Evolutionary conservation across 1,140 invertebrate species (phyloP).

Genomic region (Trichomalopsis sarcophagae): DNA sequence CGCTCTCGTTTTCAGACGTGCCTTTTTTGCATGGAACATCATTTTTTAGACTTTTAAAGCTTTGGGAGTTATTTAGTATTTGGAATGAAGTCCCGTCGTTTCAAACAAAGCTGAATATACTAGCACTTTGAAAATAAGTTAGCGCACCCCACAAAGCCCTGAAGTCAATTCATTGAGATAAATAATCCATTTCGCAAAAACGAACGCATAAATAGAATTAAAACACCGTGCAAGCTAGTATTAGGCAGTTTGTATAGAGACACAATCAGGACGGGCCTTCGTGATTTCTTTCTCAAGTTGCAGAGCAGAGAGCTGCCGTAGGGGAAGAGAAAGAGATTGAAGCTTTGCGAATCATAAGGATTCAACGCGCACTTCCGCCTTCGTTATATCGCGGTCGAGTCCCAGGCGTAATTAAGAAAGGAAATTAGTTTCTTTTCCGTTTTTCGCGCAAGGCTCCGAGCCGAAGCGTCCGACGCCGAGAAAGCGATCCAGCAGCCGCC

Average conservation of each 20-base stretch:
- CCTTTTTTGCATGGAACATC: too few relatives aligned
- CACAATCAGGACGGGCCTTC: neutral
- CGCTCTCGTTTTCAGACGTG: too few relatives aligned
- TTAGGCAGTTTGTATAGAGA: neutral
- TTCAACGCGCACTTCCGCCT: slow-evolving; percentile 46
- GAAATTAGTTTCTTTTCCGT: slow-evolving; percentile 60
- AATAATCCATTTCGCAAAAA: too few relatives aligned
- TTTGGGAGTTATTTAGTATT: too few relatives aligned
- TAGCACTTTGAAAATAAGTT: too few relatives aligned
- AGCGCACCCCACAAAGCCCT: too few relatives aligned
- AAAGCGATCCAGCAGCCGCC: neutral
- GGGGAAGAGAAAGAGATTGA: neutral
- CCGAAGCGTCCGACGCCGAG: neutral
- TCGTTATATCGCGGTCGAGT: slow-evolving; percentile 45
- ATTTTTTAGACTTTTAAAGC: too few relatives aligned
- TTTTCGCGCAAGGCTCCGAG: slow-evolving; percentile 49
- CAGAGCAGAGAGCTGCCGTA: neutral
- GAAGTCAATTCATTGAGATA: too few relatives aligned
- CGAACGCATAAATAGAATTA: too few relatives aligned
- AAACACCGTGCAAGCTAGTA: neutral
- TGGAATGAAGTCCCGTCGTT: too few relatives aligned
- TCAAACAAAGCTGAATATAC: too few relatives aligned
- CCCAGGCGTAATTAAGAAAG: slow-evolving; percentile 60
- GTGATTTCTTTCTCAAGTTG: neutral
- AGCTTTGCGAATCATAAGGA: slow-evolving; percentile 47